Conservation (phyloP, 1,140 invertebrate species). For the Bombus sibiricus region DNA sequence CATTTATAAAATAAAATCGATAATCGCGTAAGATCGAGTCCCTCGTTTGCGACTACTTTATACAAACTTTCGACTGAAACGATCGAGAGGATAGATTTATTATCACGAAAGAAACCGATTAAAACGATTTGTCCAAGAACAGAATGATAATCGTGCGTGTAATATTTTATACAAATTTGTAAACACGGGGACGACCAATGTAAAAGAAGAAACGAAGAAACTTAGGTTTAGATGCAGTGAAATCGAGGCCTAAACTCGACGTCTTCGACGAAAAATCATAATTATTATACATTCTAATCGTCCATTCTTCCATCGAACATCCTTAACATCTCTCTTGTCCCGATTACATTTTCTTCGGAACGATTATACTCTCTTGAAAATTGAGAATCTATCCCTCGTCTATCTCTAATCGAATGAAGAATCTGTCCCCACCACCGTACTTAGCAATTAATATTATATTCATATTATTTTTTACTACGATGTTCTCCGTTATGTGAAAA, state of each 20-base stretch:
- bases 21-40: not conserved
- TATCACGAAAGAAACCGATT: not conserved
- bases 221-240: slow-evolving; percentile 17
- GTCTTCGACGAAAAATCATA: slow-evolving; percentile 25
- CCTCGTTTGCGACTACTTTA: not conserved
- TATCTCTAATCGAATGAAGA: too few relatives aligned
- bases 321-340: not conserved
- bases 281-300: slow-evolving; percentile 45
- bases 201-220: not conserved
- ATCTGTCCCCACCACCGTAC: not conserved
- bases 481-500: not conserved
- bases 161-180: slow-evolving; percentile 33
- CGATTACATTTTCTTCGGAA: not conserved
- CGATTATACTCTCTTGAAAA: not conserved
- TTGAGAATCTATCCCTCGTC: not conserved
- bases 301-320: slow-evolving; percentile 23
- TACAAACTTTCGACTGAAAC: not conserved
- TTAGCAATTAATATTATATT: not conserved
- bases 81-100: not conserved
- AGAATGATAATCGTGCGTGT: not conserved
- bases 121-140: not conserved
- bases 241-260: slow-evolving; percentile 44
- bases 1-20: not conserved
- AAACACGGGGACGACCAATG: slow-evolving; percentile 16
- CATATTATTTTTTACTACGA: too few relatives aligned